Evolutionary conservation across 2,888 invertebrate genomes (phyloP).

Genomic region (Choreutis nemorana): DNA sequence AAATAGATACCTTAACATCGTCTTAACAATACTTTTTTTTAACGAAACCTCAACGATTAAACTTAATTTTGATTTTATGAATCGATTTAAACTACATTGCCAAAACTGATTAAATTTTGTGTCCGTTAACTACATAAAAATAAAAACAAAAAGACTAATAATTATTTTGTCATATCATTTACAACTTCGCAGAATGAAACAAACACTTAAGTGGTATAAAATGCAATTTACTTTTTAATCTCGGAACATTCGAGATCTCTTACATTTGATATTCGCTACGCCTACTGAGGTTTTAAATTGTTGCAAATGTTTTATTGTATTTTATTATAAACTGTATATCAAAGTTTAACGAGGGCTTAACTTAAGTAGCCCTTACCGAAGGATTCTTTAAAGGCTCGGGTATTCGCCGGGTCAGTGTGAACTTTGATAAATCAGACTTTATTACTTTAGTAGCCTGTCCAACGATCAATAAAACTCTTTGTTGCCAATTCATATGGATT

Average conservation of each 20-base stretch:
- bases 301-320: slow-evolving; percentile 60
- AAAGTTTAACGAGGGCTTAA: slow-evolving; percentile 50
- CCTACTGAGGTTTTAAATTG: slow-evolving; percentile 54
- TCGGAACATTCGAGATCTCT: slow-evolving; percentile 25
- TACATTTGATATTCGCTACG: slow-evolving; percentile 39
- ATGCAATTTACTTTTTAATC: slow-evolving; percentile 39
- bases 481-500: neutral
- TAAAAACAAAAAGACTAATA: slow-evolving; percentile 3
- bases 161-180: too few relatives aligned
- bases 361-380: slow-evolving; percentile 59
- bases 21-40: too few relatives aligned
- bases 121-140: too few relatives aligned
- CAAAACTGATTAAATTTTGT: too few relatives aligned
- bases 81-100: too few relatives aligned
- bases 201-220: slow-evolving; percentile 37
- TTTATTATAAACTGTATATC: slow-evolving; percentile 62
- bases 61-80: too few relatives aligned
- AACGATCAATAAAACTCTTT: too few relatives aligned
- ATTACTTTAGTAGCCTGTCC: too few relatives aligned
- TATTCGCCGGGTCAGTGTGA: too few relatives aligned
- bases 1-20: too few relatives aligned
- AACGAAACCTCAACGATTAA: too few relatives aligned
- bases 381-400: neutral
- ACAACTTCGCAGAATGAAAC: slow-evolving; percentile 44
- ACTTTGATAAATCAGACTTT: too few relatives aligned